These are phyloP conservation scores for Petrophora chlorosata DNA, from an alignment of 2,888 invertebrate genomes.

Conservation along the genomic window DNA sequence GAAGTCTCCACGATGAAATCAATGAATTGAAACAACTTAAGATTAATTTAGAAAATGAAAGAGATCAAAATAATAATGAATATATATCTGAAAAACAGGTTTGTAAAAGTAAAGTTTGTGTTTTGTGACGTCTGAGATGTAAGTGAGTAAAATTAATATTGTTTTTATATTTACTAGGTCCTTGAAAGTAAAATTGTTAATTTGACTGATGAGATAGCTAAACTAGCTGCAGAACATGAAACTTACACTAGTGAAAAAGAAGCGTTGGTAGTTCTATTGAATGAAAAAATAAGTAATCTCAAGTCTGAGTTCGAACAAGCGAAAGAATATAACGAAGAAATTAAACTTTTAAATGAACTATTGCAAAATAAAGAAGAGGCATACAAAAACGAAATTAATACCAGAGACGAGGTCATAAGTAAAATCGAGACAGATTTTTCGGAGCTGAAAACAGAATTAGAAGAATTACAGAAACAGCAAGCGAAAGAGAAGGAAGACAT, in stretches of 20 bases:
- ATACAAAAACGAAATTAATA: conserved; percentile 41
- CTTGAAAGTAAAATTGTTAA: conserved; percentile 53
- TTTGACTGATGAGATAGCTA: conserved; percentile 43
- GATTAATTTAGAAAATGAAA: conserved; percentile 43
- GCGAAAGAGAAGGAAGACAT: conserved; percentile 59
- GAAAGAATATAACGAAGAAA: conserved; percentile 48
- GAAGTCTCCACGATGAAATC: conserved; percentile 55
- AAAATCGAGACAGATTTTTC: conserved; percentile 46
- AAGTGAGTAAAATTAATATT: conserved; percentile 26
- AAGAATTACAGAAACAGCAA: conserved; percentile 47
- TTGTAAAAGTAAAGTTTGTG: conserved; percentile 43
- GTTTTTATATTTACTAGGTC: conserved; percentile 54
- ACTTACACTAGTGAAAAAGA: conserved; percentile 47
- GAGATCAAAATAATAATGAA: conserved; percentile 44
- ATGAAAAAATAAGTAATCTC: conserved; percentile 48
- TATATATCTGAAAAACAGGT: conserved; percentile 62
- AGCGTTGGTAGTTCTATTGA: conserved; percentile 42
- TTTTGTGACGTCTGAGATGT: conserved; percentile 40
- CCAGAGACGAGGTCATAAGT: conserved; percentile 49
- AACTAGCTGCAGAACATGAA: conserved; percentile 42
- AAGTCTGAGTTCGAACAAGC: conserved; percentile 46
- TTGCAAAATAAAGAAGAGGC: conserved; percentile 42
- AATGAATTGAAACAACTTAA: conserved; percentile 46
- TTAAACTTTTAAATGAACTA: conserved; percentile 51
- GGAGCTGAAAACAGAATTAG: conserved; percentile 50